A percentile compares a stretch with the other conserved stretches of the same genome.
Evolutionary conservation across 2,888 invertebrate genomes (phyloP).

Genomic region (Epinotia ramella): DNA sequence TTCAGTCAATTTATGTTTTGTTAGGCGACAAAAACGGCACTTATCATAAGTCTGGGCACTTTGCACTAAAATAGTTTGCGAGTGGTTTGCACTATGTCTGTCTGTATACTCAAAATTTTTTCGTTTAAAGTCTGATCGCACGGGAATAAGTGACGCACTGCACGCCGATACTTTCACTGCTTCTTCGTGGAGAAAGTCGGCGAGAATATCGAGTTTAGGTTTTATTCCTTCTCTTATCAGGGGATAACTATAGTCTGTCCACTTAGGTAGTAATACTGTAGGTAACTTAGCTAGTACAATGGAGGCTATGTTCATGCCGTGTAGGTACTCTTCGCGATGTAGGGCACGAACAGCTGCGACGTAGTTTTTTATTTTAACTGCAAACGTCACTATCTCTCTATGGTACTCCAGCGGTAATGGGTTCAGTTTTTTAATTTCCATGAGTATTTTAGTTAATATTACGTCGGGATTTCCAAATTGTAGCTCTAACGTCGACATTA

Average conservation of each 20-base stretch:
- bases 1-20: too few species aligned
- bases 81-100: background rate
- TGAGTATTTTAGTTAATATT: conserved; percentile 46
- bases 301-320: background rate
- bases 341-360: conserved; percentile 11
- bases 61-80: conserved; percentile 1
- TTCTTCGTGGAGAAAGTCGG: conserved; percentile 8
- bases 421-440: conserved; percentile 48
- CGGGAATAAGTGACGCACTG: background rate
- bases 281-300: conserved; percentile 21
- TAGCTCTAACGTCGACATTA: conserved; percentile 49
- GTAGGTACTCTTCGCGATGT: background rate
- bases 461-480: conserved; percentile 51
- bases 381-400: conserved; percentile 13
- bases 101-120: background rate
- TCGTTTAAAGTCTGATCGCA: background rate
- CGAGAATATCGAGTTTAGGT: conserved; percentile 5
- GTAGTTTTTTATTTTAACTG: conserved; percentile 8
- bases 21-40: too few species aligned
- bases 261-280: conserved; percentile 13
- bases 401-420: conserved; percentile 38
- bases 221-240: background rate
- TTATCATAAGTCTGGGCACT: background rate
- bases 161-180: conserved; percentile 9
- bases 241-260: conserved; percentile 18